Conservation (phyloP, 2,113 vertebrate genomes). For the Rhabdomys dilectus region DNA sequence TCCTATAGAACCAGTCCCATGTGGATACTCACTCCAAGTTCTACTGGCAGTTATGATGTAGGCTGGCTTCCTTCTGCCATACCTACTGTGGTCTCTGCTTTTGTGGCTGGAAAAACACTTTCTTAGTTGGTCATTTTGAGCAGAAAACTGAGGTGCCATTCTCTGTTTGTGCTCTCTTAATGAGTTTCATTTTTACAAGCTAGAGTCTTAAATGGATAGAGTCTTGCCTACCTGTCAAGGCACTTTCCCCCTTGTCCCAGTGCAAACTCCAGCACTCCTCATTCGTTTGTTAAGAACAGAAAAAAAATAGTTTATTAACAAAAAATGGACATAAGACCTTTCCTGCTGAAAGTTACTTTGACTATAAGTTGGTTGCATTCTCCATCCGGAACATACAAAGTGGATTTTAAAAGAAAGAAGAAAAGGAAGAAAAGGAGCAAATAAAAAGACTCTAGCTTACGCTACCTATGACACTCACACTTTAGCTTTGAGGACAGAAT, state of each 20-base stretch:
- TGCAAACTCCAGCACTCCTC: too few relatives aligned
- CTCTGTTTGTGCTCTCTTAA: neutral
- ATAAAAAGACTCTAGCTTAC: neutral
- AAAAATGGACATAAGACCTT: neutral
- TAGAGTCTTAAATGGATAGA: neutral
- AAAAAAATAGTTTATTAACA: neutral
- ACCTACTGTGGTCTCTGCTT: neutral
- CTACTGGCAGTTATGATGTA: neutral
- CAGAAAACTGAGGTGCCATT: neutral
- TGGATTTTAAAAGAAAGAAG: neutral
- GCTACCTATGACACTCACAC: neutral
- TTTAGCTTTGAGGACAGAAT: neutral
- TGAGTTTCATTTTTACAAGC: neutral
- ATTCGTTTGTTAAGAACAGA: neutral
- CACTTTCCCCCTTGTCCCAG: neutral
- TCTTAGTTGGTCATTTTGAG: neutral
- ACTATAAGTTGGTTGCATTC: neutral
- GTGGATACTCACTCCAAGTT: neutral
- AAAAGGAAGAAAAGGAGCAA: neutral
- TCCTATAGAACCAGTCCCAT: too few relatives aligned
- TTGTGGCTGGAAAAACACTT: neutral
- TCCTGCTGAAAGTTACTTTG: neutral
- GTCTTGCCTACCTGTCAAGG: neutral
- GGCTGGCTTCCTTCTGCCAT: neutral
- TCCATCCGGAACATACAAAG: neutral